These are phyloP conservation scores for Drosophila crucigera DNA, from an alignment of 2,888 invertebrate species.

Conservation along the genomic window DNA sequence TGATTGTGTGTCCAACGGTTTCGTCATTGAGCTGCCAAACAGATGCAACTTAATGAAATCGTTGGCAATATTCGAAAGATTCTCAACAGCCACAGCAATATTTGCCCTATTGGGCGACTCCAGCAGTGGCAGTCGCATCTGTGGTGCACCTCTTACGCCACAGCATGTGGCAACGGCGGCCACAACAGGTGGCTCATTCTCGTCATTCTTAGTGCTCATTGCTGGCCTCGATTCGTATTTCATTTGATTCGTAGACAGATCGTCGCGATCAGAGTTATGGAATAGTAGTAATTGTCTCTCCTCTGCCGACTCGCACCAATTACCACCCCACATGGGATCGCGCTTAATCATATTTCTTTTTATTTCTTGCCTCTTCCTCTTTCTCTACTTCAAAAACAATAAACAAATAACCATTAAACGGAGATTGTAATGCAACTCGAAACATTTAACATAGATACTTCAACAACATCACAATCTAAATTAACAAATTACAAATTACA, in stretches of 20 bases:
- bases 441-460: slow-evolving; percentile 2
- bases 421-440: neutral
- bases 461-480: slow-evolving; percentile 3
- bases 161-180: neutral
- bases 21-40: neutral
- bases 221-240: too few species aligned
- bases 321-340: neutral
- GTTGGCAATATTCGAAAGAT: neutral
- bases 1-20: slow-evolving; percentile 91
- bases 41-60: neutral
- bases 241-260: neutral
- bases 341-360: neutral
- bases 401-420: slow-evolving; percentile 1
- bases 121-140: neutral
- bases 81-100: neutral
- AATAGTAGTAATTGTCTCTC: neutral
- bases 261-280: neutral
- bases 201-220: neutral
- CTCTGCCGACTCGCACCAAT: neutral
- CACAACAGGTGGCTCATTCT: neutral
- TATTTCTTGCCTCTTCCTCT: too few species aligned
- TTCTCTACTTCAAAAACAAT: neutral
- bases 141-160: neutral
- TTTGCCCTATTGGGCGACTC: neutral
- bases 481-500: neutral